Evolutionary conservation across 1,140 invertebrate genomes (phyloP), one percentile per base, ranked within the genome.

Genomic region (Sarcophaga peregrina): DNA sequence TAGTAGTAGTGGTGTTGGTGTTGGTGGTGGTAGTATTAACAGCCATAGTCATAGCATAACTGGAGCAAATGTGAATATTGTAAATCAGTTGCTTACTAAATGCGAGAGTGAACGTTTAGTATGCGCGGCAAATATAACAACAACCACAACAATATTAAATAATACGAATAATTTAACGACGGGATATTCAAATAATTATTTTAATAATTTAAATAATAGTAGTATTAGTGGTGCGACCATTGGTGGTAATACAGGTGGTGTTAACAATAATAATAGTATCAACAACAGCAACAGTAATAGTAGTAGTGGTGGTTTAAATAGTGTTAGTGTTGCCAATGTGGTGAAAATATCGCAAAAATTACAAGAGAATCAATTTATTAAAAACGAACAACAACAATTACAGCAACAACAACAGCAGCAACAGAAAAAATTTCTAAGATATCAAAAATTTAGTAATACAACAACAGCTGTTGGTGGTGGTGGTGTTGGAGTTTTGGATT

Each of bases 291-390:
- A 37, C 25, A 37, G 25, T 37, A 37, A 4, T 37, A 37, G 25
- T 37, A 37, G 25, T 37, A 37, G 25, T 37, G 25, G 25, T 37
- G 25, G 25, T 37, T 37, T 37, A 37, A 37, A 37, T 68, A 68
- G 62, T 68, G 50, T 52, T 52, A 25, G 62, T 68, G 20, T 9
- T 68, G 17, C n/a, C 9, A 20, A 20, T 25, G 74, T 62, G 62
- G 82, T 75, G 82, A 84, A 89, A 85, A 87, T 89, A 84, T 89
- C 87, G 76, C 85, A 88, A 83, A 89, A 89, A 87, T 85, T 89
- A 84, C 88, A 89, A 82, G 88, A 86, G 82, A 89, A 89, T 85
- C 87, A 89, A 81, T 89, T 89, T 74, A 89, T 89, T 11, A 84
- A 87, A 82, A 86, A 88, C 81, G 86, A 89, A 81, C 87, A 87